These are phyloP conservation scores for Caenorhabditis wallacei DNA, from an alignment of 2,888 invertebrate genomes.

Conservation along the genomic window DNA sequence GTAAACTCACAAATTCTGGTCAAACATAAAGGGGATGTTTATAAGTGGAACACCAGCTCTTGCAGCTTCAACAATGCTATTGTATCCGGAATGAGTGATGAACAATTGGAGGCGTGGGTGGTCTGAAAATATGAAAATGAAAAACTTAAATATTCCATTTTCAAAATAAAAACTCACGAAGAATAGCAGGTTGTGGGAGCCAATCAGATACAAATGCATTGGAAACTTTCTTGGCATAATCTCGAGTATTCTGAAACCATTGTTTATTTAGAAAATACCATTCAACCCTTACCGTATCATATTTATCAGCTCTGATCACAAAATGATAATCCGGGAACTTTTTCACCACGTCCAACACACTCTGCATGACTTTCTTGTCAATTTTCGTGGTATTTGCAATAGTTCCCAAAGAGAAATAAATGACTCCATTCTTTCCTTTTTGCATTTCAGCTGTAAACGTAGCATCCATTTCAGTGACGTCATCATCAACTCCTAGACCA, in stretches of 20 bases:
- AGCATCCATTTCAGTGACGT: conserved; percentile 36
- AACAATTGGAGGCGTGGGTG: conserved; percentile 74
- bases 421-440: conserved; percentile 72
- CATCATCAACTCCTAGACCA: conserved; percentile 68
- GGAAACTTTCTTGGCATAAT: conserved; percentile 32
- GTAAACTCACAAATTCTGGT: conserved; percentile 65
- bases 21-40: conserved; percentile 72
- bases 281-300: conserved; percentile 68
- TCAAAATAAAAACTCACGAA: conserved; percentile 40
- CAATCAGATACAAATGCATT: conserved; percentile 71
- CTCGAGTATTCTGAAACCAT: conserved; percentile 30
- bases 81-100: conserved; percentile 81
- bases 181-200: conserved; percentile 72
- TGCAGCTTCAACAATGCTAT: conserved; percentile 77
- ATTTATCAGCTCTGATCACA: conserved; percentile 71
- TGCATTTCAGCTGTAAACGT: conserved; percentile 66
- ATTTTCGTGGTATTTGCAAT: conserved; percentile 70
- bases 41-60: conserved; percentile 73
- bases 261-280: too few species aligned
- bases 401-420: conserved; percentile 75
- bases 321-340: conserved; percentile 74
- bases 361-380: conserved; percentile 63
- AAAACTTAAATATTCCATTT: too few species aligned
- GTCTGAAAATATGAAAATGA: conserved; percentile 46
- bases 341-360: conserved; percentile 69